A percentile compares a stretch with the other conserved stretches of the same genome.
phyloP scores from a whole-genome alignment of 2,888 invertebrate species.

The Ectemnius cavifrons region DNA sequence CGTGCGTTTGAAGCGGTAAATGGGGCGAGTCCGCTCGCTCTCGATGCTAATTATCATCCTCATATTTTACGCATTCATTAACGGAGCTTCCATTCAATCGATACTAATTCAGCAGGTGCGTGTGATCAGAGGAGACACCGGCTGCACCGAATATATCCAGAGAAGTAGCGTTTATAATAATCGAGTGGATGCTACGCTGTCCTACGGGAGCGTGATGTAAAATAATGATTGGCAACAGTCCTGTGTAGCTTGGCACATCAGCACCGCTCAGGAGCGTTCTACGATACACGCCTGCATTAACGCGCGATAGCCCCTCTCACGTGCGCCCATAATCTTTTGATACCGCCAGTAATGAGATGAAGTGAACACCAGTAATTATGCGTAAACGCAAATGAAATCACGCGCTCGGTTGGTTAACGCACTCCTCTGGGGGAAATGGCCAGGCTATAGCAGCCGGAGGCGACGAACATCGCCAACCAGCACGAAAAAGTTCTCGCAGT shows the following conservation, averaged over 20 bases:
- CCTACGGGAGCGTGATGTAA: too few species aligned
- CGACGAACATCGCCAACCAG: neutral
- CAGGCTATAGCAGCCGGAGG: too few species aligned
- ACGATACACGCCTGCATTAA: too few species aligned
- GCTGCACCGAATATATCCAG: too few species aligned
- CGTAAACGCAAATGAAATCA: neutral
- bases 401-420: neutral
- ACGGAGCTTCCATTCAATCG: slow-evolving; percentile 13
- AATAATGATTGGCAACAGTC: too few species aligned
- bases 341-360: neutral
- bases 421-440: neutral
- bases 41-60: slow-evolving; percentile 24
- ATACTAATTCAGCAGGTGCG: slow-evolving; percentile 10
- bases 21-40: slow-evolving; percentile 5
- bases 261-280: too few species aligned
- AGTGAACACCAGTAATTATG: slow-evolving; percentile 1
- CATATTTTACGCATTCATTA: slow-evolving; percentile 37
- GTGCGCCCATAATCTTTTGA: neutral
- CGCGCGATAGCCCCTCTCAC: too few species aligned
- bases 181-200: too few species aligned
- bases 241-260: too few species aligned
- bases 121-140: slow-evolving; percentile 13
- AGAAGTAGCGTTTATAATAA: too few species aligned
- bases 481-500: neutral
- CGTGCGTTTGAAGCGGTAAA: slow-evolving; percentile 9